Evolutionary conservation across 2,888 invertebrate genomes (phyloP), one percentile per base, ranked within the genome.

Genomic region (Drosophila helvetica): DNA sequence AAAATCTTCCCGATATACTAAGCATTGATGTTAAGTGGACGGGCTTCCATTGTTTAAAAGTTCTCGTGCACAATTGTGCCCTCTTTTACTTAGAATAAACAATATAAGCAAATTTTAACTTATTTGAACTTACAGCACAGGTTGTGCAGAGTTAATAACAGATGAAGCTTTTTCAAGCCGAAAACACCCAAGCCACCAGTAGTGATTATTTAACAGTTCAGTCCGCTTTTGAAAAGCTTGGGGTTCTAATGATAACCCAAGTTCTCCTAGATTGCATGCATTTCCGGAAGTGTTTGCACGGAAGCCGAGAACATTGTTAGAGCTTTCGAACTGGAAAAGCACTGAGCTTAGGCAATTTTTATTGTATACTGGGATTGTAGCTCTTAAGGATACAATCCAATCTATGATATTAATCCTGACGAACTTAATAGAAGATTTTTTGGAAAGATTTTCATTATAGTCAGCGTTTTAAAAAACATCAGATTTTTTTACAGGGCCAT

Each of bases 271-370:
- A 46, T 19, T 19, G 18, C 10, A 7, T 46, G 19, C 17, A 46
- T 46, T 10, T 19, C 8, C 8, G 27, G 8, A 27, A 27, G 27
- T 8, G 27, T 27, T 27, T 27, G 27, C 7, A 7, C 27, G 27
- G 8, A 27, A 8, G 27, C 27, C 27, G 7, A 27, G 27, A 27
- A 27, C 8, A 27, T 27, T 27, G 27, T 10, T 19, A 3, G 52
- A 42, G 7, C 15, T 53, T 33, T 2, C 19, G 15, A 4, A 22
- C 15, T 53, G 52, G 52, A 53, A 53, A 53, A 33, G 33, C 19
- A 15, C 38, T 8, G 25, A 48, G 7, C n/a, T 25, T 8, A 48
- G 48, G 3, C 48, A 82, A 66, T 65, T 74, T 58, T 57, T 53
- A 19, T 42, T 58, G 27, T 58, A 30, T 30, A 30, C 33, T 12